A percentile compares a stretch with the other conserved stretches of the same genome.
Conservation (phyloP, 2,797 vertebrate genomes). For the Prionace glauca region DNA sequence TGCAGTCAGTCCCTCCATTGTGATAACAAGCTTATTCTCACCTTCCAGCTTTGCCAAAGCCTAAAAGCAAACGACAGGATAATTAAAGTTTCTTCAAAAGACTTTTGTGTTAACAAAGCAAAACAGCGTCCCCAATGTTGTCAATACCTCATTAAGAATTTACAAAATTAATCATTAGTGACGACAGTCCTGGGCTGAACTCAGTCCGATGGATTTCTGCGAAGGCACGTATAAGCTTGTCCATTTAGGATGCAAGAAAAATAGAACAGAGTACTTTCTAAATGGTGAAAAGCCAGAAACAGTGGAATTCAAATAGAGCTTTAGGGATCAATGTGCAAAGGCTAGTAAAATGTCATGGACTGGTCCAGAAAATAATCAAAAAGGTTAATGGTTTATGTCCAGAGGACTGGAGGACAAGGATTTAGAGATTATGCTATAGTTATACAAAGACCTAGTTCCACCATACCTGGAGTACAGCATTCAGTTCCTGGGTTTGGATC, state of each 20-base stretch:
- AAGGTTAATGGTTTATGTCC: neutral
- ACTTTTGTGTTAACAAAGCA: neutral
- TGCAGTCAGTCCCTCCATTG: constrained; percentile 13
- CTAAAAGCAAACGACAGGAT: constrained; percentile 28
- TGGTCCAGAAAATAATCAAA: neutral
- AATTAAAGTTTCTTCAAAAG: neutral
- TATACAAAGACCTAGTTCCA: neutral
- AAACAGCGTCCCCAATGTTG: neutral
- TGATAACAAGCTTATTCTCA: constrained; percentile 20
- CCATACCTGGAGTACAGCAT: neutral
- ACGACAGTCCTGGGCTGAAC: neutral
- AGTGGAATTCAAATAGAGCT: neutral
- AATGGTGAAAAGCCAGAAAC: neutral
- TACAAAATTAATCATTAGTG: neutral
- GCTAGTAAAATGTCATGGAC: neutral
- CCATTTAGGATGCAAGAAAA: neutral
- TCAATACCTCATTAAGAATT: neutral
- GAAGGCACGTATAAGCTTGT: neutral
- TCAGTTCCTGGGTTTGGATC: neutral
- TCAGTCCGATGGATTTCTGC: neutral
- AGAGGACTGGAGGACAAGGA: neutral
- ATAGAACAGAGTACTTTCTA: neutral
- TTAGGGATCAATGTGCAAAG: neutral
- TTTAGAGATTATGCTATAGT: neutral
- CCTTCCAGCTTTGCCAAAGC: constrained; percentile 5